Evolutionary conservation across 1,140 invertebrate species (phyloP).

Genomic region (Hylyphantes graminicola): DNA sequence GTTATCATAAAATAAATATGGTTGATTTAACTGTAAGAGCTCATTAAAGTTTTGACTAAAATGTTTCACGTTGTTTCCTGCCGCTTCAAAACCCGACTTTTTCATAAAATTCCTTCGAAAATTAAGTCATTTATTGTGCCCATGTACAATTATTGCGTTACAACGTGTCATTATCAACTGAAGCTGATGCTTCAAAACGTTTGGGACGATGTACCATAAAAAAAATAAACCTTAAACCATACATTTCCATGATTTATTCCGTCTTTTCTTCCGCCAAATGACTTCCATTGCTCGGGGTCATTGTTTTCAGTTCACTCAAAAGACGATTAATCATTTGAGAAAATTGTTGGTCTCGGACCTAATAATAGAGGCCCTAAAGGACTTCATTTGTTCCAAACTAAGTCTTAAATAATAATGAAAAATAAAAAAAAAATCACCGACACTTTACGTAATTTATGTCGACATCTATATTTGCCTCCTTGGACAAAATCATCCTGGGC

Average conservation of each 20-base stretch:
- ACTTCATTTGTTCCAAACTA: slow-evolving; percentile 55
- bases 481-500: too few relatives aligned
- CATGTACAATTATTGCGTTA: too few relatives aligned
- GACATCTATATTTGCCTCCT: slow-evolving; percentile 37
- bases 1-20: too few relatives aligned
- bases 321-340: slow-evolving; percentile 45
- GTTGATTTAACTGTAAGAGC: too few relatives aligned
- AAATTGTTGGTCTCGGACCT: slow-evolving; percentile 46
- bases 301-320: slow-evolving; percentile 57
- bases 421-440: slow-evolving; percentile 20
- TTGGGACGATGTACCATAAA: neutral
- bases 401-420: slow-evolving; percentile 20
- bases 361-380: slow-evolving; percentile 49
- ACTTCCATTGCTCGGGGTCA: slow-evolving; percentile 38
- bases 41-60: too few relatives aligned
- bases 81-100: too few relatives aligned
- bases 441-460: slow-evolving; percentile 35
- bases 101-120: too few relatives aligned
- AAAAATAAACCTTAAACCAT: neutral
- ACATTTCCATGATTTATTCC: slow-evolving; percentile 54
- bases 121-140: too few relatives aligned
- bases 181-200: neutral
- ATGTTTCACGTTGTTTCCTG: too few relatives aligned
- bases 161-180: neutral
- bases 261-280: slow-evolving; percentile 24